Evolutionary conservation across 2,888 invertebrate genomes (phyloP).

Genomic region (Habroteleia sp.): DNA sequence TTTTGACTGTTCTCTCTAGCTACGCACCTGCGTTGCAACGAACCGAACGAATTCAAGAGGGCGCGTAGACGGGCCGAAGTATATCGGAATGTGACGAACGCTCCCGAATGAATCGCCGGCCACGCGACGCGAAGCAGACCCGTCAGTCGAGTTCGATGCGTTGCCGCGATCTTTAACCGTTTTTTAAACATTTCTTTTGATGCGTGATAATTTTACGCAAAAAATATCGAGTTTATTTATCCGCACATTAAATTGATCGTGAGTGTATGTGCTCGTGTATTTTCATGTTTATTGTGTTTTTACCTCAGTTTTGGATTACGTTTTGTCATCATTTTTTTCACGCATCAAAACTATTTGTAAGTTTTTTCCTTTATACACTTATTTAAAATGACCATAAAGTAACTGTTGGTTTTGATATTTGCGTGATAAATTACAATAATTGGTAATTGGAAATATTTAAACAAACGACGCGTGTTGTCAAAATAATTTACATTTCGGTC

Average conservation of each 20-base stretch:
- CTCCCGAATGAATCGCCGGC: constrained; percentile 57
- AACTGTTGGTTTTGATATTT: no score
- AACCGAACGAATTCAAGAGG: constrained; percentile 57
- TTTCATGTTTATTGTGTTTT: constrained; percentile 30
- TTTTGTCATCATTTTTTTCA: constrained; percentile 1
- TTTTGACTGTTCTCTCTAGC: constrained; percentile 40
- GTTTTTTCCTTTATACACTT: not conserved
- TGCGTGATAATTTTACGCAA: constrained; percentile 25
- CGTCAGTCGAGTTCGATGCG: constrained; percentile 62
- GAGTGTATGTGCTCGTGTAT: constrained; percentile 27
- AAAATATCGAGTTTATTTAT: constrained; percentile 3
- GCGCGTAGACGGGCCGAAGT: constrained; percentile 34
- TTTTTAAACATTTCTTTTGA: constrained; percentile 27
- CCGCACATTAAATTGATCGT: constrained; percentile 8
- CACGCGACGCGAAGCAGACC: constrained; percentile 63
- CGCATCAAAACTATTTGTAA: constrained; percentile 12
- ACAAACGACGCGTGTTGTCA: constrained; percentile 6
- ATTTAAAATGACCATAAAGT: no score
- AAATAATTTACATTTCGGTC: constrained; percentile 34
- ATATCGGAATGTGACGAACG: constrained; percentile 19
- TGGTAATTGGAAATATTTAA: no score
- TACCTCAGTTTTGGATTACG: constrained; percentile 31
- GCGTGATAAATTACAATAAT: no score
- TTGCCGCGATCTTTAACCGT: constrained; percentile 59
- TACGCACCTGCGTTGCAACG: constrained; percentile 62